Base-by-base conservation (phyloP, 2,888 invertebrate genomes). In the Ernsta delagoae region DNA sequence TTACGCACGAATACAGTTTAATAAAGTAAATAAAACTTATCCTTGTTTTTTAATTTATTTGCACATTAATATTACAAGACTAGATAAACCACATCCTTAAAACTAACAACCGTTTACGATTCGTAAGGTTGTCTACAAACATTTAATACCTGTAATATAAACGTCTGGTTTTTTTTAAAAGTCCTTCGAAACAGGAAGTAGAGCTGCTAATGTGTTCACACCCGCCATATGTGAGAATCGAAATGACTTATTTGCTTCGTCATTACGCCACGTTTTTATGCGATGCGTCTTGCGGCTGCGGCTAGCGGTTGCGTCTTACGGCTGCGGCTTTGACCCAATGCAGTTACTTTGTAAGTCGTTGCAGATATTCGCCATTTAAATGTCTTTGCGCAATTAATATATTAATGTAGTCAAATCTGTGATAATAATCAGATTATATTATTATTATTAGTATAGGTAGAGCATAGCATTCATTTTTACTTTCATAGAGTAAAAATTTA, bases 161-260 rank as follows among this genome's bases (percentile, higher is more conserved):
- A 84, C 84, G 82, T 12, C 62, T 61, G 60, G 54, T 77, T 78
- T 74, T 75, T 76, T 77, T 79, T 75, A 59, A 69, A 70, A 48
- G 56, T 64, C 71, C 70, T 74, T 81, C 79, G 80, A 78, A 78
- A 78, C 85, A 84, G 87, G 88, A 88, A 87, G 81, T 80, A 78
- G 71, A 74, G 75, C 75, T 77, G 80, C 84, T 87, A 88, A 88
- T 87, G 85, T 80, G 83, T 75, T 75, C 79, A 69, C 80, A 83
- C 86, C 88, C 86, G 84, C 89, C 89, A 90, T 89, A 78, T 88
- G 89, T 76, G 82, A 75, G 83, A 83, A 82, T 82, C 83, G 78
- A 83, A 85, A 86, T 83, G 83, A 85, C 83, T 79, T 79, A 77
- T 72, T 66, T 73, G 77, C 73, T 9, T 60, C 75, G 78, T 84